These are phyloP conservation scores for Charanyca ferruginea DNA, from an alignment of 2,888 invertebrate species.

Conservation along the genomic window DNA sequence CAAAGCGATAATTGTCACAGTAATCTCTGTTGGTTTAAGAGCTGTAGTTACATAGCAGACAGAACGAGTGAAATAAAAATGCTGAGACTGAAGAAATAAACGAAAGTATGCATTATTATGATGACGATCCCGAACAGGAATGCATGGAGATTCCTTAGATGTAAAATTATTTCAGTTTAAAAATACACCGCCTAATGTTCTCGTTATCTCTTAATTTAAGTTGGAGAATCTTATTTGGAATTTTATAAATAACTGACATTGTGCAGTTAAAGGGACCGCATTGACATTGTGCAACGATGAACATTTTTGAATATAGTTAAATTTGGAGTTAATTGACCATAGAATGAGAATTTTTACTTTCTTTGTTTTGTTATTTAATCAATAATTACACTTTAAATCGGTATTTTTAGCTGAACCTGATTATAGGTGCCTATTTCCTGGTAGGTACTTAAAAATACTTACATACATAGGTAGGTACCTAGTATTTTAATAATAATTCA, in stretches of 20 bases:
- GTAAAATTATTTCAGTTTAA: slow-evolving; percentile 44
- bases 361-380: slow-evolving; percentile 17
- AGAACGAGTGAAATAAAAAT: slow-evolving; percentile 86
- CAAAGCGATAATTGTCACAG: slow-evolving; percentile 44
- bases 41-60: slow-evolving; percentile 77
- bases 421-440: no score
- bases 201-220: slow-evolving; percentile 60
- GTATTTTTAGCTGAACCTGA: no score
- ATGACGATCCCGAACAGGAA: slow-evolving; percentile 83
- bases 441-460: no score
- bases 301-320: slow-evolving; percentile 15
- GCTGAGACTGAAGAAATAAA: slow-evolving; percentile 87
- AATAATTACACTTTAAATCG: no score
- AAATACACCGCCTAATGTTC: slow-evolving; percentile 48
- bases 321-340: slow-evolving; percentile 26
- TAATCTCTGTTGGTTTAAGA: slow-evolving; percentile 71
- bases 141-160: slow-evolving; percentile 66
- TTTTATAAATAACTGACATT: slow-evolving; percentile 52
- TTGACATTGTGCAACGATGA: slow-evolving; percentile 12
- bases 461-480: no score
- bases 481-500: no score
- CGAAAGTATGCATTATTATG: slow-evolving; percentile 90
- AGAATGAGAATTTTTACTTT: not conserved
- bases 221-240: slow-evolving; percentile 55
- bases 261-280: slow-evolving; percentile 28